Evolutionary conservation across 2,888 invertebrate genomes (phyloP).

Genomic region (Periphyllus acericola): DNA sequence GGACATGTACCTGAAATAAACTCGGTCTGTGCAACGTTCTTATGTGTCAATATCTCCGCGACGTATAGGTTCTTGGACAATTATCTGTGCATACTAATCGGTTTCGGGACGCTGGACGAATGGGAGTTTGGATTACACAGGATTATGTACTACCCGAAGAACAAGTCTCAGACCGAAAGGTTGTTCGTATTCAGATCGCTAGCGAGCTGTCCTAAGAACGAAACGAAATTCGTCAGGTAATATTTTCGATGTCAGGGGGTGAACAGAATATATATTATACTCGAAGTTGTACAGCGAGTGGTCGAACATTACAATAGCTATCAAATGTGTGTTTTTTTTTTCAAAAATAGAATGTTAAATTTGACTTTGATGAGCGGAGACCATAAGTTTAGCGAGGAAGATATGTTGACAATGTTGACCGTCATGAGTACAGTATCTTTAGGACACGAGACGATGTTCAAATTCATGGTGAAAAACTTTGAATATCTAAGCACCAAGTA

Average conservation of each 20-base stretch:
- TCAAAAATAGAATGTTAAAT: conserved; percentile 47
- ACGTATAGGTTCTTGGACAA: conserved; percentile 76
- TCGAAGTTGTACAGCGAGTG: too few species aligned
- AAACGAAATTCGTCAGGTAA: conserved; percentile 74
- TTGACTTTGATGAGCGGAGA: conserved; percentile 55
- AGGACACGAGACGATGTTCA: conserved; percentile 56
- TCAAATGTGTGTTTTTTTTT: conserved; percentile 17
- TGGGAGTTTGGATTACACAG: conserved; percentile 85
- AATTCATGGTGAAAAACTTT: conserved; percentile 58
- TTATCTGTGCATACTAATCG: conserved; percentile 83
- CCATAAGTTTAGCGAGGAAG: conserved; percentile 55
- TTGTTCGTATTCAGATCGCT: conserved; percentile 81
- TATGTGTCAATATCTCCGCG: neutral
- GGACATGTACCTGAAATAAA: too few species aligned
- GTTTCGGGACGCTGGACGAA: conserved; percentile 82
- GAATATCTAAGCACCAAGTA: conserved; percentile 56
- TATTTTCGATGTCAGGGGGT: conserved; percentile 1
- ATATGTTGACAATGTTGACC: conserved; percentile 58
- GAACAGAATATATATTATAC: too few species aligned
- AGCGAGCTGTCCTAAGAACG: conserved; percentile 81
- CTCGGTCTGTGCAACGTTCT: too few species aligned
- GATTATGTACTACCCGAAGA: conserved; percentile 78
- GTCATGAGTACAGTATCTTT: conserved; percentile 52
- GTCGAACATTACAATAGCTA: neutral
- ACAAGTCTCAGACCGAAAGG: conserved; percentile 78